Evolutionary conservation across 2,797 vertebrate genomes (phyloP).

Genomic region (Gobio occitaniae): DNA sequence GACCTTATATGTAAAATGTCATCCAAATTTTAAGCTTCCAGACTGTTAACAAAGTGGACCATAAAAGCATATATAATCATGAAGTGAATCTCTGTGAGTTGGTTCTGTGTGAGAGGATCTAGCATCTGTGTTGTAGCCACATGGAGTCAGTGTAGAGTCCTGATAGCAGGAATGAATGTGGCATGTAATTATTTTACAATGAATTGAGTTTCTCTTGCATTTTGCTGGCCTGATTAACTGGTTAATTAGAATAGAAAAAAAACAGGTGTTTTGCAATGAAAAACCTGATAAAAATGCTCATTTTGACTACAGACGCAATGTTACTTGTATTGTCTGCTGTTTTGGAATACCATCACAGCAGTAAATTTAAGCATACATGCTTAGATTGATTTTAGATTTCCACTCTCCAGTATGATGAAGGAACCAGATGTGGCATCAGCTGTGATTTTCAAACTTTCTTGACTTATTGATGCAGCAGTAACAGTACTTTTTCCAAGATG

Average conservation of each 20-base stretch:
- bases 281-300: not conserved
- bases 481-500: slow-evolving; percentile 1
- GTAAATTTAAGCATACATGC: not conserved
- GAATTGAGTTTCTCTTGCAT: slow-evolving; percentile 24
- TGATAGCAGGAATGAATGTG: not conserved
- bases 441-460: not conserved
- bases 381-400: not conserved
- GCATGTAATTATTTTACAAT: slow-evolving; percentile 28
- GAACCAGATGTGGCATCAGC: not conserved
- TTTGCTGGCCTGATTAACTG: slow-evolving; percentile 33
- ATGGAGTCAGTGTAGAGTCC: slow-evolving; percentile 62
- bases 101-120: not conserved
- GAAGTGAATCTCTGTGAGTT: not conserved
- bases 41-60: not conserved
- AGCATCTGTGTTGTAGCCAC: slow-evolving; percentile 44
- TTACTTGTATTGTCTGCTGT: not conserved
- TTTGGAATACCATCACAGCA: not conserved
- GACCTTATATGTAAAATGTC: not conserved
- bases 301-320: not conserved
- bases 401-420: not conserved
- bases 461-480: not conserved
- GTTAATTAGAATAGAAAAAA: slow-evolving; percentile 24
- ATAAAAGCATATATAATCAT: not conserved
- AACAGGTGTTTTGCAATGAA: slow-evolving; percentile 14
- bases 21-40: not conserved